Evolutionary conservation across 2,113 vertebrate genomes (phyloP), one percentile per base, ranked within the genome.

Genomic region (Laticauda laticaudata): DNA sequence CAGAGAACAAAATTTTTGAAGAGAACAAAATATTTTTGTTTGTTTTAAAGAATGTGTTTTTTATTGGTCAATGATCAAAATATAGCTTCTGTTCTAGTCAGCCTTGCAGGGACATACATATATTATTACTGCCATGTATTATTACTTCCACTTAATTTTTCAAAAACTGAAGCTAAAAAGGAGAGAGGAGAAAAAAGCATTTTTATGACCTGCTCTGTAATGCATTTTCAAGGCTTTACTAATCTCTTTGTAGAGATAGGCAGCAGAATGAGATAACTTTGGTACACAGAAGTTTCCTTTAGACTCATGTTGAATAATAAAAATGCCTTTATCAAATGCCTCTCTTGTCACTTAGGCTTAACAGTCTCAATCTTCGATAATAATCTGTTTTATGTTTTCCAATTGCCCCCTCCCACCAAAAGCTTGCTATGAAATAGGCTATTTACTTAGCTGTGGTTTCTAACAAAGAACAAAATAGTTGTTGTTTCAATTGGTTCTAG

Each of bases 181-280:
- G 86, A 55, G 39, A 24, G 29, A 18, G 29, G 56, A 61, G 18
- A 53, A 4, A 48, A 6, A 88, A 39, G n/a, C 48, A 64, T 64
- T 39, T 88, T 48, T 69, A 4, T 86, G 29, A n/a, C 26, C 57
- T 51, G 26, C 56, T 92, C 69, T 43, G 51, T 9, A 54, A 69
- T 54, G n/a, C 45, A 86, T 92, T 61, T 87, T 61, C 7, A 88
- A 75, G 59, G 24, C 57, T 69, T 12, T 11, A 23, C 93, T 95
- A 95, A 97, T 96, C 93, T 87, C 59, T 96, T 95, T 94, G 93
- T 94, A 94, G 96, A 94, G 89, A 69, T 43, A 92, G 95, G 92
- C 55, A 91, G 21, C 56, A 92, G n/a, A 0, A 0, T 87, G 94
- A 94, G 96, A 96, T 96, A 96, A 97, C 93, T 93, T 97, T 81